Base-by-base conservation (phyloP, 2,797 vertebrate genomes). In the Telmatherina bonti region DNA sequence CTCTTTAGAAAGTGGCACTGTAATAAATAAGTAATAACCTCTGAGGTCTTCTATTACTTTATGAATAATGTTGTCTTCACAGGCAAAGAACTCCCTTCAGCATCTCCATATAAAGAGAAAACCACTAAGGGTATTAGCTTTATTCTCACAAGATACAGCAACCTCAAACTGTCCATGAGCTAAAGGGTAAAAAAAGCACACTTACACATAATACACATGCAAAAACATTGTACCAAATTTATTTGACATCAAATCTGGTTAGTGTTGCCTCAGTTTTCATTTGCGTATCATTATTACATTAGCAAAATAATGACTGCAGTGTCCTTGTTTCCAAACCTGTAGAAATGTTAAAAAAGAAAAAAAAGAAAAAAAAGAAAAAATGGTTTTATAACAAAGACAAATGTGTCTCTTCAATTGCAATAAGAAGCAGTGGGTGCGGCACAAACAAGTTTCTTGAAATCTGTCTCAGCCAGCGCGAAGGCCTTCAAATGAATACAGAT, bases 401-500 rank as follows among this genome's bases (percentile, higher is more conserved):
- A 88, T 90, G 82, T 77, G 66, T 67, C 57, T 72, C 52, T 16
- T 64, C 57, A 24, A 18, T 53, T 24, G 69, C 45, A 71, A 76
- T 78, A 74, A 85, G 78, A 84, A 72, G 70, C 74, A 43, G 74
- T 31, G 62, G 79, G 68, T 70, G 68, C 29, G 1, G 67, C 80
- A 68, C 67, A 85, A 78, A 85, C 76, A 72, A 27, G 61, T 57
- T 76, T 78, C 64, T 74, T 71, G 64, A 76, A 70, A 74, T 74
- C 22, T 31, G 76, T 67, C 78, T 88, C 59, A 62, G 63, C 62
- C 30, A 20, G 67, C 47, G 80, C 84, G 67, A 76, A 67, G 80
- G 74, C 62, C 26, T 68, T 67, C 59, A 86, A 86, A 92, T 88
- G 78, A 88, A 86, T 85, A 89, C 83, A 79, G 82, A 91, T 87